A percentile compares a stretch with the other conserved stretches of the same genome.
Evolutionary conservation across 2,113 vertebrate species (phyloP).

Genomic region (Sciurus niger): DNA sequence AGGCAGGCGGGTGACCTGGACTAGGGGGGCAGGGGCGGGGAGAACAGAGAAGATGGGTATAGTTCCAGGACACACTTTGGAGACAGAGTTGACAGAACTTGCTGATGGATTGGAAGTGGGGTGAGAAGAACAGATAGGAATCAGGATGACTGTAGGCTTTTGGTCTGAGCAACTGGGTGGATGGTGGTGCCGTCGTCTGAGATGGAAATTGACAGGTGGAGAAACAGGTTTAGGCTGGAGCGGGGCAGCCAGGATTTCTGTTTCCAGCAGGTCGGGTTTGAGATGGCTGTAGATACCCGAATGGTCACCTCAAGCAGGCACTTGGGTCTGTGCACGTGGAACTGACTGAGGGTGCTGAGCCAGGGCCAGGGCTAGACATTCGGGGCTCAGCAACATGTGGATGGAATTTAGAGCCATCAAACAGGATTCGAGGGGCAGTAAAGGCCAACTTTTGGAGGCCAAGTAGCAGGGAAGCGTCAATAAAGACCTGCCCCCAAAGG

Average conservation of each 20-base stretch:
- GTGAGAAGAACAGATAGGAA: slow-evolving; percentile 36
- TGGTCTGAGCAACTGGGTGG: slow-evolving; percentile 23
- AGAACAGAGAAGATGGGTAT: not conserved
- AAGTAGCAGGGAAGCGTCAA: too few species aligned
- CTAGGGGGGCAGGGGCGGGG: too few species aligned
- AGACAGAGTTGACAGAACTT: not conserved
- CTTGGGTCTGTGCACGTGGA: not conserved
- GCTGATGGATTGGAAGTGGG: not conserved
- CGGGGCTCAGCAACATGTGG: not conserved
- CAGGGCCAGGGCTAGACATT: not conserved
- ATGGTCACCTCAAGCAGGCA: not conserved
- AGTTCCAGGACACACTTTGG: not conserved
- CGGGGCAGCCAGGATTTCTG: not conserved
- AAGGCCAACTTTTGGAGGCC: too few species aligned
- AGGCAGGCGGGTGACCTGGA: too few species aligned
- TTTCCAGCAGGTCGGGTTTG: not conserved
- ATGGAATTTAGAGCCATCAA: not conserved
- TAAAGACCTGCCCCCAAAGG: not conserved
- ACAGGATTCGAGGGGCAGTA: not conserved
- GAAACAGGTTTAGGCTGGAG: slow-evolving; percentile 67
- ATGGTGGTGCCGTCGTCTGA: not conserved
- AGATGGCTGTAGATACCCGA: not conserved
- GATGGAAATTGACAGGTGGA: slow-evolving; percentile 22
- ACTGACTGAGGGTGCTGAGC: not conserved
- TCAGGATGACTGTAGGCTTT: slow-evolving; percentile 6